Evolutionary conservation across 2,113 vertebrate genomes (phyloP).

Genomic region (Trochalopteron elliotii): DNA sequence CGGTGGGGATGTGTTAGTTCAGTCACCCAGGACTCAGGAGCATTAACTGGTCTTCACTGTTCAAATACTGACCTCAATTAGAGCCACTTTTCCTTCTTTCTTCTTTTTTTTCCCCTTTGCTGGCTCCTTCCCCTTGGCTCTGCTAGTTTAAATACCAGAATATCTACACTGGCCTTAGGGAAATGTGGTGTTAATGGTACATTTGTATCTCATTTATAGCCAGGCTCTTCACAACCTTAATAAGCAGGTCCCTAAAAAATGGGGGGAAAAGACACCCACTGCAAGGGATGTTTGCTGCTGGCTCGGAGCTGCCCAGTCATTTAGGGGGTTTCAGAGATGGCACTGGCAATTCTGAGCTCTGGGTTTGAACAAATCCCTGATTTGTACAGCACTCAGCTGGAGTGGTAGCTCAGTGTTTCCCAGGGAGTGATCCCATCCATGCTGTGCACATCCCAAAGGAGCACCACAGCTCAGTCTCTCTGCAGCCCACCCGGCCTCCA

Average conservation of each 20-base stretch:
- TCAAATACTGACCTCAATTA: constrained; percentile 43
- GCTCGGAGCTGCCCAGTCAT: neutral
- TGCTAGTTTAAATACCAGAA: constrained; percentile 41
- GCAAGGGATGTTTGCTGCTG: neutral
- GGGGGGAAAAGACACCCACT: neutral
- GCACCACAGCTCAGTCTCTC: fast-evolving
- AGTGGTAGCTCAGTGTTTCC: neutral
- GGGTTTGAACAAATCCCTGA: neutral
- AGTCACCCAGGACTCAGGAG: constrained; percentile 2
- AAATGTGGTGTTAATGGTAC: neutral
- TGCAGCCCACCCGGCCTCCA: neutral
- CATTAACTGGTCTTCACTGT: constrained; percentile 22
- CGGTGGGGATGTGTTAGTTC: neutral
- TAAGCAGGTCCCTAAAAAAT: neutral
- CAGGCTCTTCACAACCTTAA: neutral
- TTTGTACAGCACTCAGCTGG: neutral
- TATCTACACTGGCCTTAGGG: neutral
- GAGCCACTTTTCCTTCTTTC: neutral
- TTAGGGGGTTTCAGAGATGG: neutral
- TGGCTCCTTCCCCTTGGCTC: neutral
- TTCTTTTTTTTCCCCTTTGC: neutral
- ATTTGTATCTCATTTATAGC: constrained; percentile 12
- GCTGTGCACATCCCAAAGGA: neutral
- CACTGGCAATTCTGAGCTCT: neutral
- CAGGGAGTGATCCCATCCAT: neutral